Conservation (phyloP, 2,797 vertebrate genomes). For the Tinamus major region DNA sequence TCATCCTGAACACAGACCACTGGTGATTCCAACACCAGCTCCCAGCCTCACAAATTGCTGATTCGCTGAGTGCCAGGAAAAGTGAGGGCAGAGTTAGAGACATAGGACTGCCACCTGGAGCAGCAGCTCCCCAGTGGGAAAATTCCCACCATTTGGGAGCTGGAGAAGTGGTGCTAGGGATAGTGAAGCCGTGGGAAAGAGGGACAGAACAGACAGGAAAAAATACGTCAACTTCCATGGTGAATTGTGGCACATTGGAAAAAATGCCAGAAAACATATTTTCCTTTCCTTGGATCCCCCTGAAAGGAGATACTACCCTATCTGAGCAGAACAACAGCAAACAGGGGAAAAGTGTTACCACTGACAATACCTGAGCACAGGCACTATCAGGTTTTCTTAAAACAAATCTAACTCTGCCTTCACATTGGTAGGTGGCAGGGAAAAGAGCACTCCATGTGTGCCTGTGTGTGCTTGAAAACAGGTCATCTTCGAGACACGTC, state of each 20-base stretch:
- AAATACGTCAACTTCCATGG: background rate
- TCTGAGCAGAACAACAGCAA: background rate
- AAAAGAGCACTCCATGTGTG: background rate
- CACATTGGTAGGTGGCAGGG: background rate
- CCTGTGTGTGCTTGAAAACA: slow-evolving; percentile 22
- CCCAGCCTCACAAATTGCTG: background rate
- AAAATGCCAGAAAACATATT: background rate
- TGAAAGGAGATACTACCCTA: background rate
- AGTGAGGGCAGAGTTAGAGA: background rate
- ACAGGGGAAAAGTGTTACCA: background rate
- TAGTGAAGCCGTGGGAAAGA: background rate
- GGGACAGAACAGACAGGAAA: background rate
- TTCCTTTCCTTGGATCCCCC: background rate
- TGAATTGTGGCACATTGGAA: background rate
- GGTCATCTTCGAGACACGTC: slow-evolving; percentile 28
- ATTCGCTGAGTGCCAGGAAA: background rate
- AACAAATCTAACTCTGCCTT: background rate
- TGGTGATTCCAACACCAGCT: background rate
- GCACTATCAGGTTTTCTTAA: background rate
- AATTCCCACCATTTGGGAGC: background rate
- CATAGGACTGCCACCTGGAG: too few relatives aligned
- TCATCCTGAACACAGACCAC: background rate
- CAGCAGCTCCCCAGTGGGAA: background rate
- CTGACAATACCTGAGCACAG: background rate
- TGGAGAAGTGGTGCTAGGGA: background rate